These are phyloP conservation scores for Brachypalpus laphriformis DNA, from an alignment of 2,888 invertebrate genomes.

Conservation along the genomic window DNA sequence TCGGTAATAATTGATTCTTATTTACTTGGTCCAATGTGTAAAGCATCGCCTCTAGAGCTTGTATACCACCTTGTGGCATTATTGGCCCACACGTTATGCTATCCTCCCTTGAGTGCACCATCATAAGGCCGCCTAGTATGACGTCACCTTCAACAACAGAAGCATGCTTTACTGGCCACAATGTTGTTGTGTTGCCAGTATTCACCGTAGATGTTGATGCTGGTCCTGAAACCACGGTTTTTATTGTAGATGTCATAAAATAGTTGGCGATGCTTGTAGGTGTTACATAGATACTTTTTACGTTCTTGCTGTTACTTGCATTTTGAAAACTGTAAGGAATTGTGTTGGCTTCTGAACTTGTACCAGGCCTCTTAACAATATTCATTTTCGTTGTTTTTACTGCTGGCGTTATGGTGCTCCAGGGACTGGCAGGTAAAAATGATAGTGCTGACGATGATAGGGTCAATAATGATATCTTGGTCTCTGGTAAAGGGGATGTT, in stretches of 20 bases:
- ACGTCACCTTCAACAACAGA: constrained; percentile 94
- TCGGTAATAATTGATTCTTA: constrained; percentile 87
- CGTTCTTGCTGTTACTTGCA: background rate
- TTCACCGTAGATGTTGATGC: constrained; percentile 64
- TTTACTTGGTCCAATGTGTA: constrained; percentile 94
- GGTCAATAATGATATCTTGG: constrained; percentile 16
- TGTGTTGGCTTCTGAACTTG: constrained; percentile 1
- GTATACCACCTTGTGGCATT: constrained; percentile 96
- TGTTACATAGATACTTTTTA: constrained; percentile 8
- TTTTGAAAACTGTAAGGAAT: constrained; percentile 21
- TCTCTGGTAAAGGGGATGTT: constrained; percentile 4
- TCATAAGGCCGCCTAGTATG: constrained; percentile 95
- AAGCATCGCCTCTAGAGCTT: constrained; percentile 95
- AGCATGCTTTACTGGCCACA: constrained; percentile 93
- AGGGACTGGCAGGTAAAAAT: background rate
- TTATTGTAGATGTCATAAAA: constrained; percentile 22
- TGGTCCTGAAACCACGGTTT: constrained; percentile 28
- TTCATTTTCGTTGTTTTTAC: constrained; percentile 3
- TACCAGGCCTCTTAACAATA: background rate
- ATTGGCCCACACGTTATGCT: constrained; percentile 94
- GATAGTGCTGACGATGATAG: constrained; percentile 4
- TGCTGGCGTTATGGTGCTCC: constrained; percentile 16
- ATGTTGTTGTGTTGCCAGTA: constrained; percentile 56
- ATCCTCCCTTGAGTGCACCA: constrained; percentile 96
- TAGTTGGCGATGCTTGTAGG: constrained; percentile 7